Conservation (phyloP, 2,888 invertebrate species). For the Drosophila neonasuta region DNA sequence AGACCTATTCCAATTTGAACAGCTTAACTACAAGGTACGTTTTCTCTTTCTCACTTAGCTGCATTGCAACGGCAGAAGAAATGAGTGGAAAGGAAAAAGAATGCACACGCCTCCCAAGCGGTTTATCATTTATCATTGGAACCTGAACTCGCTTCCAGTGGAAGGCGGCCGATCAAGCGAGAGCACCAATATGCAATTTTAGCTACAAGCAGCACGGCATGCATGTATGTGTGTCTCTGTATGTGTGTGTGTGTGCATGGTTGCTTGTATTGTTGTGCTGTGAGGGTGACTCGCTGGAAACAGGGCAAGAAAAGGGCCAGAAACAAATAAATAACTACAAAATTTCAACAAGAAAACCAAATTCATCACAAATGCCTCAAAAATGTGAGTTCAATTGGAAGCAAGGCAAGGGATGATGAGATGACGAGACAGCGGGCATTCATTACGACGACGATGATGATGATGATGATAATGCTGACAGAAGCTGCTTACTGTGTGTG, state of each 20-base stretch:
- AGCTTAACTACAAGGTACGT: background rate
- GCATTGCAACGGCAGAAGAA: background rate
- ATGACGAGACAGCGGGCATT: constrained; percentile 6
- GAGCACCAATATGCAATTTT: constrained; percentile 44
- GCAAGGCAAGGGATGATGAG: constrained; percentile 19
- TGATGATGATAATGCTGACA: constrained; percentile 18
- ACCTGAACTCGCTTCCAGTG: constrained; percentile 20
- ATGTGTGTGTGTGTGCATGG: constrained; percentile 8
- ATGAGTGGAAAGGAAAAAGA: background rate
- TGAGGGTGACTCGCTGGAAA: constrained; percentile 53
- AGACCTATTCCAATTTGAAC: background rate
- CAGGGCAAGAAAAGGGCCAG: constrained; percentile 36
- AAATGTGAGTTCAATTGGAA: constrained; percentile 55
- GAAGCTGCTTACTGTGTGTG: constrained; percentile 37
- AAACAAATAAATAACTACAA: constrained; percentile 69
- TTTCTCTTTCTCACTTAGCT: background rate
- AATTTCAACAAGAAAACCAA: constrained; percentile 67
- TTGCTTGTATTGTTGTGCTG: constrained; percentile 19
- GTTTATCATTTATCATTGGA: constrained; percentile 28
- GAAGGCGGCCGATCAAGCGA: constrained; percentile 29
- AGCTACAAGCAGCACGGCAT: background rate
- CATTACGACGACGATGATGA: constrained; percentile 10
- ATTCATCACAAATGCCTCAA: constrained; percentile 68
- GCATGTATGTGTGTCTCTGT: background rate
- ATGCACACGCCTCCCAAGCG: background rate